A percentile compares a stretch with the other conserved stretches of the same genome.
Evolutionary conservation across 2,113 vertebrate genomes (phyloP).

Genomic region (Phainopepla nitens): DNA sequence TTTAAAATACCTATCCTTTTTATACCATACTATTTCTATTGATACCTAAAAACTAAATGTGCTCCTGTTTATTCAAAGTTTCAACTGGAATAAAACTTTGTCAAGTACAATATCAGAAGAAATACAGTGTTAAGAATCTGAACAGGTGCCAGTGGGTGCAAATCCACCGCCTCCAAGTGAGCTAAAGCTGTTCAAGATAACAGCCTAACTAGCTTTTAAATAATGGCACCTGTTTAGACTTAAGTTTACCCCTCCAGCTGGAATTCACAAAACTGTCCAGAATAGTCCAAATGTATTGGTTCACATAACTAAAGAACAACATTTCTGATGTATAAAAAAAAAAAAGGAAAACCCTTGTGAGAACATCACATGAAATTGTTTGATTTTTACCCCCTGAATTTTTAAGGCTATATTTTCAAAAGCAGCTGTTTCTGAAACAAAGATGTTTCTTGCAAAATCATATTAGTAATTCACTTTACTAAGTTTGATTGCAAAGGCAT

Average conservation of each 20-base stretch:
- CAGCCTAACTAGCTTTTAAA: not conserved
- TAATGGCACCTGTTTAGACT: not conserved
- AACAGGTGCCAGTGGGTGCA: not conserved
- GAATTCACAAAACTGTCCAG: not conserved
- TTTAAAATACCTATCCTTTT: not conserved
- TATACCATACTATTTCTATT: not conserved
- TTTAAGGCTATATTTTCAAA: not conserved
- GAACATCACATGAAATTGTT: not conserved
- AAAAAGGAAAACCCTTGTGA: not conserved
- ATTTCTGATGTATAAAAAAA: not conserved
- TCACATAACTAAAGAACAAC: not conserved
- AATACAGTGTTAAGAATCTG: not conserved
- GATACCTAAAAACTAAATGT: not conserved
- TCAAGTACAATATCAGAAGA: not conserved
- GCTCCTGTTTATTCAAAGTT: not conserved
- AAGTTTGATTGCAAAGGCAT: not conserved
- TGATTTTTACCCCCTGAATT: not conserved
- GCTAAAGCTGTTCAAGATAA: not conserved
- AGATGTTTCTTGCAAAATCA: not conserved
- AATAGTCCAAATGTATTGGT: not conserved
- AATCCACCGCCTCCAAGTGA: not conserved
- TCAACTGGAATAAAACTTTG: not conserved
- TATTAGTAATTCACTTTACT: not conserved
- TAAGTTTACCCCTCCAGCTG: not conserved
- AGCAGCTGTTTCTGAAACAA: not conserved